A percentile compares a stretch with the other conserved stretches of the same genome.
These are phyloP conservation scores for Thaumetopoea pityocampa DNA, from an alignment of 1,140 invertebrate genomes.

Conservation along the genomic window DNA sequence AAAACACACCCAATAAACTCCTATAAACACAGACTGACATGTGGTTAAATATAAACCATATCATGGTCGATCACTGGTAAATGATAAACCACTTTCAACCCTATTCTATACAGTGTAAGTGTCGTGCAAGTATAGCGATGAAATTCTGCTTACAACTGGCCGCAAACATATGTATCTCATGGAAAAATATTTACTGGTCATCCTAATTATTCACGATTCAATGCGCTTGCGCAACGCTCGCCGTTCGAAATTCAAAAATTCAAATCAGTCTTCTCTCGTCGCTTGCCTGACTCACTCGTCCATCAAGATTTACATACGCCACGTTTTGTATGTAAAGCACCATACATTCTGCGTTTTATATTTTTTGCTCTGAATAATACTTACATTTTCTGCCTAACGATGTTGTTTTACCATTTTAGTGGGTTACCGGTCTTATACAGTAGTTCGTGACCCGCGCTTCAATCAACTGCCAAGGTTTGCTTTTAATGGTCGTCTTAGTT, in stretches of 20 bases:
- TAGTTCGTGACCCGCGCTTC: conserved; percentile 28
- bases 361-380: conserved; percentile 44
- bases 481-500: too few species aligned
- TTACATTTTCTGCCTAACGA: conserved; percentile 54
- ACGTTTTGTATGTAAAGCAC: conserved; percentile 52
- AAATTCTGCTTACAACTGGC: too few species aligned
- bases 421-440: conserved; percentile 15
- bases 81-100: too few species aligned
- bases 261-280: conserved; percentile 63
- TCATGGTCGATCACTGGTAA: too few species aligned
- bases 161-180: too few species aligned
- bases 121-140: too few species aligned
- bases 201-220: conserved; percentile 45
- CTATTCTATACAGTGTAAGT: too few species aligned
- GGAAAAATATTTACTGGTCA: too few species aligned
- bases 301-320: conserved; percentile 57
- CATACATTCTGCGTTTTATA: conserved; percentile 37
- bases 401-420: conserved; percentile 39
- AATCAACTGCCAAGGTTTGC: too few species aligned
- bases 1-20: too few species aligned
- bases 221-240: conserved; percentile 45
- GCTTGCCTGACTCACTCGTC: conserved; percentile 38
- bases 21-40: too few species aligned
- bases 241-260: conserved; percentile 55
- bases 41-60: too few species aligned